These are phyloP conservation scores for Sebastiscus tertius DNA, from an alignment of 2,797 vertebrate species.

Conservation along the genomic window DNA sequence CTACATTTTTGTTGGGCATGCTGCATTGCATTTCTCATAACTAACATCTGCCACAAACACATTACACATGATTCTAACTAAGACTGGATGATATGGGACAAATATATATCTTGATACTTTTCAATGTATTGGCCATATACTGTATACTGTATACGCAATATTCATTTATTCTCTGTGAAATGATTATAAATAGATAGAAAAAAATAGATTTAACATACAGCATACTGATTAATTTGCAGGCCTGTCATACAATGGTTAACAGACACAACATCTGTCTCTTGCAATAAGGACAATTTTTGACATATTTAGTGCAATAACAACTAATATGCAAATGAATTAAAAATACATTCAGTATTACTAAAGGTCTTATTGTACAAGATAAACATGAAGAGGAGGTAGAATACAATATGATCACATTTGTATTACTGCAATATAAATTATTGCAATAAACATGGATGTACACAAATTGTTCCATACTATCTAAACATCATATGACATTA, in stretches of 20 bases:
- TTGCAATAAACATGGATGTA: too few relatives aligned
- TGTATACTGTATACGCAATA: background rate
- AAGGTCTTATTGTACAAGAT: background rate
- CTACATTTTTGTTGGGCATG: slow-evolving; percentile 45
- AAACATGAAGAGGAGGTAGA: too few relatives aligned
- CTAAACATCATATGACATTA: background rate
- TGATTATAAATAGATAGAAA: too few relatives aligned
- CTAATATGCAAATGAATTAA: background rate
- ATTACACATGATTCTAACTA: slow-evolving; percentile 65
- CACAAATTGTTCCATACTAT: background rate
- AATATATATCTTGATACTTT: background rate
- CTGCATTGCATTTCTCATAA: slow-evolving; percentile 48
- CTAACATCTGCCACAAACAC: slow-evolving; percentile 31
- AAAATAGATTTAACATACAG: background rate
- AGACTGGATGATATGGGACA: slow-evolving; percentile 29
- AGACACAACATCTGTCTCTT: background rate
- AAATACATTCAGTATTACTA: background rate
- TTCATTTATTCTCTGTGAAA: background rate
- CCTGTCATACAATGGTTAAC: background rate
- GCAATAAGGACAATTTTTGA: background rate
- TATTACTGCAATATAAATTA: too few relatives aligned
- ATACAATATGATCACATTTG: too few relatives aligned
- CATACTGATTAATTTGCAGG: background rate
- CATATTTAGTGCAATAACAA: background rate
- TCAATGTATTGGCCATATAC: background rate